Base-by-base conservation (phyloP, 2,797 vertebrate species). In the Scolopax bukidnonensis region DNA sequence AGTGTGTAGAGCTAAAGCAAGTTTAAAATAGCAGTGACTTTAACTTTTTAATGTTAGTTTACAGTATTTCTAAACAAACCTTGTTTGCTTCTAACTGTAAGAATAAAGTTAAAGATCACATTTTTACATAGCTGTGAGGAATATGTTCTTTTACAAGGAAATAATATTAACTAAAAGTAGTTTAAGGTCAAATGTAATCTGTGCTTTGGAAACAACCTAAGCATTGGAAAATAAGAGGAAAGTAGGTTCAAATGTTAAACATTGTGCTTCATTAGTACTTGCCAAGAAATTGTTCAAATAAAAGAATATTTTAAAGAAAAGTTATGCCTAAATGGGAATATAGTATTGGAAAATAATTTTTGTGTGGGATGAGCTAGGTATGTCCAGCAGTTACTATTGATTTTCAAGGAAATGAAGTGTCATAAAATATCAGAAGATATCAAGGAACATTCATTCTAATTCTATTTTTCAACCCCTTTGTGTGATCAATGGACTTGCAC, bases 401-500 rank as follows among this genome's bases (percentile, higher is more conserved):
- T 83, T 74, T 82, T 86, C 6, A 10, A 64, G 67, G 67, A 82
- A 78, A 32, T 45, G 7, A 67, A 74, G 40, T 79, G 28, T 32
- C 15, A 5, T 53, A 24, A 41, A 81, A 14, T 23, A 28, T 54
- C 9, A 53, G 40, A n/a, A 64, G 45, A 20, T 60, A 38, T 4
- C 17, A 40, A 50, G 7, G 45, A 56, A 50, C 12, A 24, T 50
- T 65, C 8, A 28, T 50, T 65, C 7, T 67, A 3, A 59, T 51
- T 63, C 10, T 68, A 9, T 60, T 76, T 91, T 88, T 50, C n/a
- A 67, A 20, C 6, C 3, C 17, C 21, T 60, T 47, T 84, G 13
- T 1, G 0, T 50, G 51, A 74, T 83, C 48, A 57, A 0, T 36
- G 12, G 63, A 45, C 48, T 73, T 4, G 1, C 2, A 7, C 5